These are phyloP conservation scores for Callionymus lyra DNA, from an alignment of 2,113 vertebrate species.

Conservation along the genomic window DNA sequence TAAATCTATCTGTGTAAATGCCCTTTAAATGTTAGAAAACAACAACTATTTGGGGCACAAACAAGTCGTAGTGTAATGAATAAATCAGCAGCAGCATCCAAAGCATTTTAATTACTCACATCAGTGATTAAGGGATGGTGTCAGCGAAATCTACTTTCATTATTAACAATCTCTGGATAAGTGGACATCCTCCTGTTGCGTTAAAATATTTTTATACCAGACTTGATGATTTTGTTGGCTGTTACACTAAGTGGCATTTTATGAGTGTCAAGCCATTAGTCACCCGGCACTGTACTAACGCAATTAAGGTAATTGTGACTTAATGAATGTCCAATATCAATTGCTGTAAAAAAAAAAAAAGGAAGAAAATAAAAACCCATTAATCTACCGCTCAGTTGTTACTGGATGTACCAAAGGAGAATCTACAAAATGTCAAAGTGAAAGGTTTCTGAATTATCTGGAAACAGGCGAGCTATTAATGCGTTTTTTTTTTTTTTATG, in stretches of 20 bases:
- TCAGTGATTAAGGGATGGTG: neutral
- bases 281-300: constrained; percentile 25
- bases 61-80: too few species aligned
- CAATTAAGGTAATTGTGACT: constrained; percentile 51
- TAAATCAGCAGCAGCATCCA: neutral
- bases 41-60: too few species aligned
- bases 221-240: constrained; percentile 10
- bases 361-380: constrained; percentile 13
- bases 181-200: constrained; percentile 1
- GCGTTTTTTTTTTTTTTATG: too few species aligned
- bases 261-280: constrained; percentile 37
- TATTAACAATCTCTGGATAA: constrained; percentile 3
- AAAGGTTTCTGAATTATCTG: too few species aligned
- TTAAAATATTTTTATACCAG: constrained; percentile 19
- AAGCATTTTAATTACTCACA: neutral
- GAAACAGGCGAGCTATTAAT: too few species aligned
- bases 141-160: constrained; percentile 2
- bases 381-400: constrained; percentile 16
- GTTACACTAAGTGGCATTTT: constrained; percentile 20
- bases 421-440: too few species aligned
- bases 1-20: too few species aligned
- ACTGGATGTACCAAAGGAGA: neutral
- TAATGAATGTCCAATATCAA: constrained; percentile 57
- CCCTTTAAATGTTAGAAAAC: too few species aligned
- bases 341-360: constrained; percentile 7